Percentiles rank a stretch among this genome's conserved stretches.
phyloP scores from a whole-genome alignment of 2,888 invertebrate genomes.

The Gastracanthus pulcherrimus region DNA sequence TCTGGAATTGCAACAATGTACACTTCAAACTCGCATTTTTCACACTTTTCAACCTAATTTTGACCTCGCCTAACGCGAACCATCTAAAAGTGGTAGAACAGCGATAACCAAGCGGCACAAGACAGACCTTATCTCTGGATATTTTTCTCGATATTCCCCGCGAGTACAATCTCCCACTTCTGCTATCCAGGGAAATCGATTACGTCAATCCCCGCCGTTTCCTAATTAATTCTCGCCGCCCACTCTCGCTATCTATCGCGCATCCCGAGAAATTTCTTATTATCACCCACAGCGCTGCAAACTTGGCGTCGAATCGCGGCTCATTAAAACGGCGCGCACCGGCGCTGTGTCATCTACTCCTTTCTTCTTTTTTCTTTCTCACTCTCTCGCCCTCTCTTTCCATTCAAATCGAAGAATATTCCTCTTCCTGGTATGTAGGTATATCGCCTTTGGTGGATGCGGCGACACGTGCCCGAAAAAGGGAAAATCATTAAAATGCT shows the following conservation, averaged over 20 bases:
- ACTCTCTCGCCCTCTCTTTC: neutral
- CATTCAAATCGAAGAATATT: neutral
- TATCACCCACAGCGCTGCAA: neutral
- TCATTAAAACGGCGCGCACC: neutral
- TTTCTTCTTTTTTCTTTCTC: too few relatives aligned
- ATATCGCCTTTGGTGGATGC: too few relatives aligned
- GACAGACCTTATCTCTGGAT: too few relatives aligned
- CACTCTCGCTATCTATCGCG: neutral
- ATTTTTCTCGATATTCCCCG: neutral
- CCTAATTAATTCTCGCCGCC: neutral
- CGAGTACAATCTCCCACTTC: too few relatives aligned
- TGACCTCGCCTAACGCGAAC: too few relatives aligned
- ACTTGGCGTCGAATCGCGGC: neutral
- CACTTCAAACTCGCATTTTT: too few relatives aligned
- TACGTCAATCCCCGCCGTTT: neutral
- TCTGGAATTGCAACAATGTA: too few relatives aligned
- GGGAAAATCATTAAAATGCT: slow-evolving; percentile 12
- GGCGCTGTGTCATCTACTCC: neutral
- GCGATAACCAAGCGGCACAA: too few relatives aligned
- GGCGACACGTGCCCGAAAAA: neutral
- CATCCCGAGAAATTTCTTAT: neutral
- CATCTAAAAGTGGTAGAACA: too few relatives aligned
- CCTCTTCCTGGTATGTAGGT: too few relatives aligned
- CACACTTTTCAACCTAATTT: too few relatives aligned
- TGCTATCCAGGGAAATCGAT: neutral